phyloP scores from a whole-genome alignment of 2,888 invertebrate species.

The Ceraclea dissimilis region DNA sequence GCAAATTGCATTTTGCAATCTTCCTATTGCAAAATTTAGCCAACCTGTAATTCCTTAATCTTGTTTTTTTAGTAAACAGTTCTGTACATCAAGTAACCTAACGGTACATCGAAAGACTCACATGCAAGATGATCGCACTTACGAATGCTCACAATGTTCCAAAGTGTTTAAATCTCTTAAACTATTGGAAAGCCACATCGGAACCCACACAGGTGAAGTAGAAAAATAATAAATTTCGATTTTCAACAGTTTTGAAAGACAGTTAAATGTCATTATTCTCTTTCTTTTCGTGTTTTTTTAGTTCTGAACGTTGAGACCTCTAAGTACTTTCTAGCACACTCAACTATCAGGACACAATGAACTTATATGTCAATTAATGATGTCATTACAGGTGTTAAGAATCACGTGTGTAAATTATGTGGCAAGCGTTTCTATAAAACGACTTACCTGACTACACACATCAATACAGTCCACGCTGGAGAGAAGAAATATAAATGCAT shows the following conservation, averaged over 20 bases:
- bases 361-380: too few relatives aligned
- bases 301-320: too few relatives aligned
- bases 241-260: too few relatives aligned
- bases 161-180: constrained; percentile 22
- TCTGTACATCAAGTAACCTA: constrained; percentile 24
- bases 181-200: constrained; percentile 23
- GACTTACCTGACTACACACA: constrained; percentile 25
- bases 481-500: constrained; percentile 25
- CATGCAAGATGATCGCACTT: constrained; percentile 11
- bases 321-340: too few relatives aligned
- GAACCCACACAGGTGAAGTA: constrained; percentile 24
- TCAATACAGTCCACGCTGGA: constrained; percentile 25
- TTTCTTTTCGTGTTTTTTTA: too few relatives aligned
- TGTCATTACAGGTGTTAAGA: constrained; percentile 23
- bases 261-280: too few relatives aligned
- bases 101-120: constrained; percentile 17
- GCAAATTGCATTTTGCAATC: too few relatives aligned
- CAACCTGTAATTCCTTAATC: background rate
- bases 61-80: constrained; percentile 12
- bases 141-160: constrained; percentile 18
- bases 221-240: background rate
- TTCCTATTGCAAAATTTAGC: too few relatives aligned
- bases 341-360: too few relatives aligned
- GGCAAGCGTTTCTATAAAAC: constrained; percentile 27
- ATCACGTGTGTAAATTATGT: constrained; percentile 24